Base-by-base conservation (phyloP, 2,888 invertebrate genomes). In the Smittia sp. region DNA sequence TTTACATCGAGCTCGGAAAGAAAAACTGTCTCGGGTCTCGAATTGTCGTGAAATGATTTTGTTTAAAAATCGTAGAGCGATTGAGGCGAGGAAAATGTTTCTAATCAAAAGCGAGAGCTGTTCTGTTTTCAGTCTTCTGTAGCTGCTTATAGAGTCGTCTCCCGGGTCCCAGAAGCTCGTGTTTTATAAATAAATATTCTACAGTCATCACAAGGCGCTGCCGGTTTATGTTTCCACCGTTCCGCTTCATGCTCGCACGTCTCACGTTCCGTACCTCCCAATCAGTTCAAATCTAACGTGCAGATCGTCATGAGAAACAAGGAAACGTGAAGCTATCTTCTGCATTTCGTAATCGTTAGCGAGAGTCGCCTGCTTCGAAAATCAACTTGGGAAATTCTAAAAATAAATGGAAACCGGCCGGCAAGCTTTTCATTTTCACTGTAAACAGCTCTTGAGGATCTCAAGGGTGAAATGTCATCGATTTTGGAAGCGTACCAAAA, bases 401-500 rank as follows among this genome's bases (percentile, higher is more conserved):
- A 58, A 58, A 58, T 58, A 58, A 58, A 7, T 9, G 2, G 13
- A 58, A 58, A 18, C 58, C 58, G 58, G 58, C 58, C 58, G 58
- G 58, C 58, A 58, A 58, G 22, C 58, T 6, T 58, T 58, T 18
- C 58, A 7, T 38, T 38, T 38, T 38, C 11, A 6, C 38, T 38
- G 38, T 38, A 9, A 38, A 9, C 11, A 6, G 11, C 11, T 38
- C 38, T 38, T n/a, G 58, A 58, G 22, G 1, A 1, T 58, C 58
- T 18, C 58, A 58, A 58, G 58, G 58, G 58, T 58, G 22, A 58
- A 58, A 58, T 58, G 58, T 58, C 58, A 58, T 46, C 46, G 46
- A 1, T 46, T 15, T 46, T 46, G 46, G 15, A 46, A 46, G 15
- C 15, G 6, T 2, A 6, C 11, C 46, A n/a, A 13, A n/a, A 13